phyloP scores from a whole-genome alignment of 2,113 vertebrate genomes.

The Scalopus aquaticus region DNA sequence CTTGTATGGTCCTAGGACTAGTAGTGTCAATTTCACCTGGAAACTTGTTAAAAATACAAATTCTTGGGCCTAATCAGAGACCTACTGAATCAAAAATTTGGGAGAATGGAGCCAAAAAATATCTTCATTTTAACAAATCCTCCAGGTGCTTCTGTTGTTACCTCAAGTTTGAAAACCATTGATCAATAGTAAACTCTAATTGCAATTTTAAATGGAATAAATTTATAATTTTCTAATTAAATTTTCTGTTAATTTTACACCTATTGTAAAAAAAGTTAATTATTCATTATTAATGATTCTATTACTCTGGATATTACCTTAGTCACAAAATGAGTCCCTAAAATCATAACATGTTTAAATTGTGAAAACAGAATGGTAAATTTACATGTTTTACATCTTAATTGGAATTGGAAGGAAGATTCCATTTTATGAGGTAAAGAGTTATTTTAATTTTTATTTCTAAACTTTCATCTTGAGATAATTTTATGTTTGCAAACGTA shows the following conservation, averaged over 20 bases:
- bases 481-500: constrained; percentile 1
- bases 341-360: constrained; percentile 32
- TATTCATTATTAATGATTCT: constrained; percentile 56
- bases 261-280: constrained; percentile 45
- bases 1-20: background rate
- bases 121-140: background rate
- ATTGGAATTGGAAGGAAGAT: background rate
- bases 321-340: constrained; percentile 43
- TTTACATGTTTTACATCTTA: constrained; percentile 38
- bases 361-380: constrained; percentile 53
- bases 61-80: background rate
- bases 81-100: background rate
- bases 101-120: background rate
- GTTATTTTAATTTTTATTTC: constrained; percentile 6
- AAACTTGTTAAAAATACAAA: background rate
- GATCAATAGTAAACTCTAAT: constrained; percentile 13
- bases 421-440: constrained; percentile 12
- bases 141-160: background rate
- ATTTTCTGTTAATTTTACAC: constrained; percentile 44
- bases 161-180: constrained; percentile 45
- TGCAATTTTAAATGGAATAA: background rate
- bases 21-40: background rate
- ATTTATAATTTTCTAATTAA: constrained; percentile 56
- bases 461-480: constrained; percentile 33
- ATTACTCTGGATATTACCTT: constrained; percentile 39